phyloP scores from a whole-genome alignment of 2,888 invertebrate species.

The Drosophila tripunctata region DNA sequence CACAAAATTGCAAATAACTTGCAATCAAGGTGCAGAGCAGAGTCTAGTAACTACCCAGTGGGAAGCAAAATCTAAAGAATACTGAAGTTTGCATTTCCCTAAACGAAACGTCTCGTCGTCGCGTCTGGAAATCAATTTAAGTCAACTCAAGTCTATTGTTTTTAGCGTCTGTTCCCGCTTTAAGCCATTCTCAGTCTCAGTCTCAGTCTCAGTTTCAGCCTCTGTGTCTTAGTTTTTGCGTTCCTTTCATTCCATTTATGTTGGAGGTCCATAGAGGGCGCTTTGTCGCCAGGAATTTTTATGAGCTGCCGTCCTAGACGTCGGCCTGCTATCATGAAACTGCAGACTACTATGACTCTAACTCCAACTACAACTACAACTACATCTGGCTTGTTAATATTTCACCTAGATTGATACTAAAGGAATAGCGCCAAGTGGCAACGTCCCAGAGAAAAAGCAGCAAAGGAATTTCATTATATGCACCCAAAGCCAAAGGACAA shows the following conservation, averaged over 20 bases:
- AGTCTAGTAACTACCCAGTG: conserved; percentile 14
- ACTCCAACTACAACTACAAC: background rate
- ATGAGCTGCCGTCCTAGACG: conserved; percentile 72
- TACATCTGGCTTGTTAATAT: conserved; percentile 65
- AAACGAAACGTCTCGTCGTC: conserved; percentile 27
- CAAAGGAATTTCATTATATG: conserved; percentile 76
- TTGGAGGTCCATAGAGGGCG: background rate
- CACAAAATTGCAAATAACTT: conserved; percentile 81
- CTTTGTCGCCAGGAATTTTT: conserved; percentile 77
- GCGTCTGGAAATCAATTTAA: conserved; percentile 78
- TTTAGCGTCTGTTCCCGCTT: conserved; percentile 65
- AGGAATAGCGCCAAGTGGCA: conserved; percentile 47
- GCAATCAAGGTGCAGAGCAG: conserved; percentile 79
- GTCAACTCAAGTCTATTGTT: conserved; percentile 80
- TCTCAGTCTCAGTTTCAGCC: background rate
- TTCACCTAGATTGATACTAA: conserved; percentile 78
- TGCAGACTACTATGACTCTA: conserved; percentile 43
- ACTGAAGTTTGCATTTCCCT: conserved; percentile 11
- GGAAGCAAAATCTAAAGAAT: conserved; percentile 6
- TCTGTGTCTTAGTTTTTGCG: too few relatives aligned
- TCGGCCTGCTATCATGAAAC: conserved; percentile 53
- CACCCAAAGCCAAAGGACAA: conserved; percentile 65
- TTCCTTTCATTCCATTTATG: conserved; percentile 8
- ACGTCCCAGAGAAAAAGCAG: conserved; percentile 19
- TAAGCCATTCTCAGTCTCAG: conserved; percentile 35